phyloP scores from a whole-genome alignment of 2,113 vertebrate genomes.

The Neoarius graeffei region DNA sequence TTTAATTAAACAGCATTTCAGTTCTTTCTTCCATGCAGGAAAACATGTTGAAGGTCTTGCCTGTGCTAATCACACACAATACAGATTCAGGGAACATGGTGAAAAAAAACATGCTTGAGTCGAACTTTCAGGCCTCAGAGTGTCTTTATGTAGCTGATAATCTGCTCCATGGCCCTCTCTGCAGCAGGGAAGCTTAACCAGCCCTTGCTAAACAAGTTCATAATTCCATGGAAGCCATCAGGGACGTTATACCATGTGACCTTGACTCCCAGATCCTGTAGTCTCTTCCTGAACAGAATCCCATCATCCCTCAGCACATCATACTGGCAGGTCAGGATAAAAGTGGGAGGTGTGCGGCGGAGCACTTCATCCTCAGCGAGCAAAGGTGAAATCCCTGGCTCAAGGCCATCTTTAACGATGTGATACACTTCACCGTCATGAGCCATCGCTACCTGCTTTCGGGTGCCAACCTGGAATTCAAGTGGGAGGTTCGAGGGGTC shows the following conservation, averaged over 20 bases:
- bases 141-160: slow-evolving; percentile 75
- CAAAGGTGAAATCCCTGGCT: slow-evolving; percentile 70
- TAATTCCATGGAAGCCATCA: slow-evolving; percentile 79
- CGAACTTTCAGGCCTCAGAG: slow-evolving; percentile 38
- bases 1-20: too few species aligned
- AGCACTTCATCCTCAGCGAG: slow-evolving; percentile 69
- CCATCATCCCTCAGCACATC: slow-evolving; percentile 81
- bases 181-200: slow-evolving; percentile 73
- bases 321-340: slow-evolving; percentile 83
- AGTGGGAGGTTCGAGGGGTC: slow-evolving; percentile 73
- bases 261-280: slow-evolving; percentile 73
- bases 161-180: slow-evolving; percentile 62
- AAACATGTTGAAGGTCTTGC: background rate
- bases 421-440: slow-evolving; percentile 69
- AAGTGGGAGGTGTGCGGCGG: slow-evolving; percentile 69
- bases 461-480: slow-evolving; percentile 65
- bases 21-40: background rate
- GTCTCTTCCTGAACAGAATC: slow-evolving; percentile 79
- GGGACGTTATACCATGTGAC: slow-evolving; percentile 79
- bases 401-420: slow-evolving; percentile 54
- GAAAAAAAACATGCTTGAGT: background rate
- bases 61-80: background rate
- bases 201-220: slow-evolving; percentile 67
- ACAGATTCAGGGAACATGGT: background rate
- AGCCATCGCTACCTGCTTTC: slow-evolving; percentile 1